Conservation (phyloP, 2,113 vertebrate genomes). For the Jaculus jaculus region DNA sequence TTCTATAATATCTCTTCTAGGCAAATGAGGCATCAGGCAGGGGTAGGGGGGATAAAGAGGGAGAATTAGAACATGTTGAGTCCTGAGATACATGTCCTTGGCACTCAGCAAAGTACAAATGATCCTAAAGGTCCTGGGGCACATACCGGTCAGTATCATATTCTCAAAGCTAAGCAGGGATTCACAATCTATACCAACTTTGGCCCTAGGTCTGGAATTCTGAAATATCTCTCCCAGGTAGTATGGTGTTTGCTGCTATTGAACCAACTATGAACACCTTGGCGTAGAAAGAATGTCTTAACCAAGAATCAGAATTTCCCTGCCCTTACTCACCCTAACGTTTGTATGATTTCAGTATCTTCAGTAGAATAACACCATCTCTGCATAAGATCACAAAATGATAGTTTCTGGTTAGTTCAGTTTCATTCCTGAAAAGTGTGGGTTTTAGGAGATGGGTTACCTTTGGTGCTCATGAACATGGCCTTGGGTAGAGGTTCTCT, state of each 20-base stretch:
- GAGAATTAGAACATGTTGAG: rapidly evolving
- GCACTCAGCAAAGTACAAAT: neutral
- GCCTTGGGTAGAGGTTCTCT: neutral
- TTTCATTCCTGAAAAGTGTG: neutral
- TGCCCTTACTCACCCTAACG: neutral
- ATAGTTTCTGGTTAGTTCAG: neutral
- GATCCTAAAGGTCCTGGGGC: neutral
- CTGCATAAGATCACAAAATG: neutral
- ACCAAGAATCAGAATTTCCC: neutral
- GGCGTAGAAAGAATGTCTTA: neutral
- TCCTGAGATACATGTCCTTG: neutral
- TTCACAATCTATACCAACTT: neutral
- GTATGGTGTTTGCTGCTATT: neutral
- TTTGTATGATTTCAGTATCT: neutral
- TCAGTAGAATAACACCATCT: neutral
- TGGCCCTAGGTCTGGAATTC: neutral
- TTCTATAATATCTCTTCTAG: neutral
- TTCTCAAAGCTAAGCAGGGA: neutral
- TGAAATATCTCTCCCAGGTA: neutral
- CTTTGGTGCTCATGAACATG: neutral
- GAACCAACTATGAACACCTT: neutral
- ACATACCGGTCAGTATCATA: neutral
- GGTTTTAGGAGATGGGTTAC: neutral
- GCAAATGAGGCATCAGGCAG: neutral
- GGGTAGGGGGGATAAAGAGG: neutral